Evolutionary conservation across 1,140 invertebrate species (phyloP).

Genomic region (Saxidomus purpurata): DNA sequence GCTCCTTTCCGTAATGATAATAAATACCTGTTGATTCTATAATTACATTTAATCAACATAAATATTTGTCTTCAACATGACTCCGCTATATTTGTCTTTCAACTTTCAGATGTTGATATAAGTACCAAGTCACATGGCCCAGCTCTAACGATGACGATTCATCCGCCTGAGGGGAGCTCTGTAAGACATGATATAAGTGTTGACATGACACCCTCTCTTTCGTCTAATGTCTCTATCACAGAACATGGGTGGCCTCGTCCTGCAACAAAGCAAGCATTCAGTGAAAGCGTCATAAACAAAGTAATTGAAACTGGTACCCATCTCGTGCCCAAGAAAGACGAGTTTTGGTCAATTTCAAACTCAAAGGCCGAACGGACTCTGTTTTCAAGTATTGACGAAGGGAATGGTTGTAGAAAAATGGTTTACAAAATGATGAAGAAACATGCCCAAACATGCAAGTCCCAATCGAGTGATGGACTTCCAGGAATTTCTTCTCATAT

Average conservation of each 20-base stretch:
- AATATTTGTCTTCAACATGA: no score
- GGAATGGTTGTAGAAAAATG: slow-evolving; percentile 6
- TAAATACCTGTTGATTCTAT: no score
- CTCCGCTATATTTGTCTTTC: no score
- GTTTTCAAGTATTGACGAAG: neutral
- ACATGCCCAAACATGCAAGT: neutral
- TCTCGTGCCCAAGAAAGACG: slow-evolving; percentile 5
- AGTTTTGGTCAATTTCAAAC: slow-evolving; percentile 7
- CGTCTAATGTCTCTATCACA: neutral
- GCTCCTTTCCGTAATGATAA: no score
- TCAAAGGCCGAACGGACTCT: neutral
- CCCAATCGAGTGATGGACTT: neutral
- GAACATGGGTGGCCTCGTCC: neutral
- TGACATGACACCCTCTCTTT: neutral
- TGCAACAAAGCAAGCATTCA: neutral
- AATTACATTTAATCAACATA: no score
- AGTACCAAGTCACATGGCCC: neutral
- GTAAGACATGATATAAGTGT: slow-evolving; percentile 18
- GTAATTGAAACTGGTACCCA: neutral
- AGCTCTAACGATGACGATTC: slow-evolving; percentile 8
- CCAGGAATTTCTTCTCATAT: slow-evolving; percentile 15
- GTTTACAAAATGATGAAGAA: slow-evolving; percentile 32
- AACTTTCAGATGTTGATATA: slow-evolving; percentile 26
- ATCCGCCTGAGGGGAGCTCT: neutral
- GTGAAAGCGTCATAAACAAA: neutral